Evolutionary conservation across 2,113 vertebrate species (phyloP).

Genomic region (Cavia porcellus): DNA sequence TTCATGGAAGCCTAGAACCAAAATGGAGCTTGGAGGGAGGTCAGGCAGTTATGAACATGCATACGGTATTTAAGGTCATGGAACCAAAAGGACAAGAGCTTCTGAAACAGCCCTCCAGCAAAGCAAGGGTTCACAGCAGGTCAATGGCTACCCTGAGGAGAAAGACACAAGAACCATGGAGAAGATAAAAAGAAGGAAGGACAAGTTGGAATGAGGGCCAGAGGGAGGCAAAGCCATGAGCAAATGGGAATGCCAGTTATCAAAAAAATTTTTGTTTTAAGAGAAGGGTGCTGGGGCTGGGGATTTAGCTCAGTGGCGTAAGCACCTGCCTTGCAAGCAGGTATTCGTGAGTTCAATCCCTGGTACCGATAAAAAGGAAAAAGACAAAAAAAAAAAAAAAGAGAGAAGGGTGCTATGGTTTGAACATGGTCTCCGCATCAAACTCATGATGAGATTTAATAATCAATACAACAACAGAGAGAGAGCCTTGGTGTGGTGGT

Average conservation of each 20-base stretch:
- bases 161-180: neutral
- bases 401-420: neutral
- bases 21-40: neutral
- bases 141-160: neutral
- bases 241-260: neutral
- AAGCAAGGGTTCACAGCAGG: neutral
- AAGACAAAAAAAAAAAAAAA: too few relatives aligned
- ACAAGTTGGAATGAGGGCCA: neutral
- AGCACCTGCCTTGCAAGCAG: too few relatives aligned
- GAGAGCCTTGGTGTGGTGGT: neutral
- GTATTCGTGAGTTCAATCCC: too few relatives aligned
- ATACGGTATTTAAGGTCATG: neutral
- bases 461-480: neutral
- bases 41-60: neutral
- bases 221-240: neutral
- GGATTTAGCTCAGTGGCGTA: too few relatives aligned
- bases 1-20: neutral
- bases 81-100: neutral
- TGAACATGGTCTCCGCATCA: neutral
- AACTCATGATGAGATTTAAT: neutral
- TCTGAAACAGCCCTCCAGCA: neutral
- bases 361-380: too few relatives aligned
- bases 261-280: neutral
- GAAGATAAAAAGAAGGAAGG: neutral
- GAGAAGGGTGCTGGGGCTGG: neutral